Evolutionary conservation across 2,888 invertebrate species (phyloP), one percentile per base, ranked within the genome.

Genomic region (Leptopterna dolabrata): DNA sequence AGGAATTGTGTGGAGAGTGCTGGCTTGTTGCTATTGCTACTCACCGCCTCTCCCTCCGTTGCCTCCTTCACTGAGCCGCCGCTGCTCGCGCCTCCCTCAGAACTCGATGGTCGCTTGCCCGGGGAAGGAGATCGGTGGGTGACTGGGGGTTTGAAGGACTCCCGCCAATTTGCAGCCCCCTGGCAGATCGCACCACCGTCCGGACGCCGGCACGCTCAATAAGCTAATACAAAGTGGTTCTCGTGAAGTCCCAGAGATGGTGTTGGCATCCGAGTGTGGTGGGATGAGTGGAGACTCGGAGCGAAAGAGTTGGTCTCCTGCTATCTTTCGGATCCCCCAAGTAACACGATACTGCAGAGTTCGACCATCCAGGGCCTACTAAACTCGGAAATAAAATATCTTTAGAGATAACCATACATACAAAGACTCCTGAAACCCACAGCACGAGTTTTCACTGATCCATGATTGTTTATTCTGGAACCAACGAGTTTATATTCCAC

Each of bases 61-160:
- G 81, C 81, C 27, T 51, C 81, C 81, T 45, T 81, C 81, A 81
- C 81, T 16, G 55, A 81, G 81, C 81, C 81, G 29, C 63, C 81
- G 55, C 81, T 81, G 63, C 81, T 81, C 81, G 81, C 81, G 55
- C 81, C 63, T 81, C 51, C 81, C 81, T 51, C 81, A 55, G 81
- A 27, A 81, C 55, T 47, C 81, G 47, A 29, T 55, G 51, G 81
- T 51, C 27, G 81, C 81, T 63, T 81, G 81, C 81, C 81, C 81
- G 81, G 81, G 81, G 81, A 63, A 55, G 81, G 27, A 55, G 81
- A 81, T 81, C 81, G 81, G 81, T 45, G 81, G 81, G 81, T 29
- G 36, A 81, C 81, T 81, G 81, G 81, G 81, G 81, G 55, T 30
- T 16, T 24, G 14, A 24, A 47, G 30, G 19, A 81, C 45, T 81